Evolutionary conservation across 2,888 invertebrate genomes (phyloP), one percentile per base, ranked within the genome.

Genomic region (Meloe dianella): DNA sequence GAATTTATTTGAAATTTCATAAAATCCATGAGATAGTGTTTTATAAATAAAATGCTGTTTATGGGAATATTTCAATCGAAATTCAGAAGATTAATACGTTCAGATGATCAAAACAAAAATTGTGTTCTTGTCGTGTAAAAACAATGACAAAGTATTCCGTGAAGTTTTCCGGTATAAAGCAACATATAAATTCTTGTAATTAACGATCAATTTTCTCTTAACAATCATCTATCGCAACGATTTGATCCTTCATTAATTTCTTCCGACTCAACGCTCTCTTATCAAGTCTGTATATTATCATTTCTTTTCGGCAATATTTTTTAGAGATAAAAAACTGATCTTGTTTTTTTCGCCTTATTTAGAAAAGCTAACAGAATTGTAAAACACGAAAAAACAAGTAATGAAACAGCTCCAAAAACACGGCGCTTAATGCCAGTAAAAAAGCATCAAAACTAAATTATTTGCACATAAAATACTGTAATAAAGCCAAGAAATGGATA

Each of bases 371-470:
- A 14, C 35, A 2, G 47, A 22, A 51, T 22, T 54, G 6, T 20
- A 3, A 47, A 17, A 54, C 8, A 54, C 12, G 54, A 9, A 20
- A 20, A 20, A 5, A 47, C 17, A 58, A 8, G 58, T 30, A n/a
- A 58, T 58, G 32, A 58, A 58, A 58, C 58, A 30, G 17, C n/a
- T 35, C 30, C 4, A 20, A 5, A 32, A 58, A 58, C 32, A 30
- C 17, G 6, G 14, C 58, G 29, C 30, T 57, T 58, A 58, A 30
- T 35, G 4, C 17, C 32, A 41, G 17, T 41, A 12, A 41, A 60
- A 41, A 41, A 17, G 9, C 27, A 60, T 60, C 38, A 35, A 47
- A 35, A 20, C 38, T n/a, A 22, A 60, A 41, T 24, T 41, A 60
- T 58, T 58, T 30, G 58, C 20, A 30, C 17, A 57, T 12, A 57